Evolutionary conservation across 2,888 invertebrate genomes (phyloP).

Genomic region (Acleris holmiana): DNA sequence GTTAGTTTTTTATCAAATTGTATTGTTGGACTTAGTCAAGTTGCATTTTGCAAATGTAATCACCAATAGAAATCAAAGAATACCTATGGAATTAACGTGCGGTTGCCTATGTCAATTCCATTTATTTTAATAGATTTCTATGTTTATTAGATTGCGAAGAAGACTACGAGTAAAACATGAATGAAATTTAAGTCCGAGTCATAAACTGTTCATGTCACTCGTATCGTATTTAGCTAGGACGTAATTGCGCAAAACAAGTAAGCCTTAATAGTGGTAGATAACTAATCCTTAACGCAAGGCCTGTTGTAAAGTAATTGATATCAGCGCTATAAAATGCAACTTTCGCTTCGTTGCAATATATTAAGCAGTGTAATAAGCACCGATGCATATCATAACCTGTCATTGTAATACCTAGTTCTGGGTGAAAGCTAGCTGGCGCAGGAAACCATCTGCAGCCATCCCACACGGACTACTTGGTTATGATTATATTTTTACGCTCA

Average conservation of each 20-base stretch:
- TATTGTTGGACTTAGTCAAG: too few species aligned
- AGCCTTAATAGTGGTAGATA: neutral
- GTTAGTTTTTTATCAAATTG: too few species aligned
- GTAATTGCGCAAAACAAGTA: conserved; percentile 5
- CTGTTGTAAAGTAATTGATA: conserved; percentile 22
- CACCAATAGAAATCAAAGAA: too few species aligned
- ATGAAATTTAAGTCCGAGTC: too few species aligned
- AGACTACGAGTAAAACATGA: too few species aligned
- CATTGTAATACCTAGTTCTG: conserved; percentile 45
- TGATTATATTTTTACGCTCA: conserved; percentile 16
- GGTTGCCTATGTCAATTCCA: too few species aligned
- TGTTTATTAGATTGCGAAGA: too few species aligned
- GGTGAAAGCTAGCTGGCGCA: conserved; percentile 53
- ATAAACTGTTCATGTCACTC: too few species aligned
- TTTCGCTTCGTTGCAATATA: conserved; percentile 30
- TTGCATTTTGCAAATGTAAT: too few species aligned
- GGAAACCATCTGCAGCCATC: conserved; percentile 45
- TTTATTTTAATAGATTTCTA: too few species aligned
- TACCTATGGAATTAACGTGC: too few species aligned
- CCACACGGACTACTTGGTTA: conserved; percentile 3
- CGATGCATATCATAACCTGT: conserved; percentile 35
- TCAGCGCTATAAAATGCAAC: conserved; percentile 27
- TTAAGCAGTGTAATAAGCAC: conserved; percentile 30
- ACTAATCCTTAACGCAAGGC: neutral
- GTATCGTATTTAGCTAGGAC: too few species aligned